Evolutionary conservation across 2,888 invertebrate genomes (phyloP).

Genomic region (Portevinia maculata): DNA sequence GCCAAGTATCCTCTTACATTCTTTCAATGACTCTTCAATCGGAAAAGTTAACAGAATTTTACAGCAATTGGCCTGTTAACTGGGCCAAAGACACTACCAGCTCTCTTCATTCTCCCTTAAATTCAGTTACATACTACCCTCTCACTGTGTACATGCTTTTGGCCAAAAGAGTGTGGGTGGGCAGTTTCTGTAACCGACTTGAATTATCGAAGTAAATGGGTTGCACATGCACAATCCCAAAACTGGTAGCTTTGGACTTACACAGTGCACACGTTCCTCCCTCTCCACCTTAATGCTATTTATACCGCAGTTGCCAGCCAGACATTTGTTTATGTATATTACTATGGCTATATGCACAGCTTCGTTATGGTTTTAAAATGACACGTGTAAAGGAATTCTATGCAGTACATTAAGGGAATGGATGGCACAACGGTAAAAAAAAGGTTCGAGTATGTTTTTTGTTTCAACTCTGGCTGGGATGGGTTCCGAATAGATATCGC

Average conservation of each 20-base stretch:
- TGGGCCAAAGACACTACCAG: constrained; percentile 27
- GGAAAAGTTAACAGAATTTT: constrained; percentile 65
- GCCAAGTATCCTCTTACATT: constrained; percentile 7
- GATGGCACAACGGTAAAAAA: constrained; percentile 52
- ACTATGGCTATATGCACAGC: constrained; percentile 38
- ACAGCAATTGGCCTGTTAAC: constrained; percentile 65
- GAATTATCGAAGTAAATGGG: constrained; percentile 64
- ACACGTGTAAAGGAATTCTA: constrained; percentile 73
- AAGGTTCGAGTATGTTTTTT: constrained; percentile 35
- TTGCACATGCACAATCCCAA: constrained; percentile 44
- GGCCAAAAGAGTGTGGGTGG: not conserved
- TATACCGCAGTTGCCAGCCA: constrained; percentile 65
- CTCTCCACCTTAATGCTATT: constrained; percentile 25
- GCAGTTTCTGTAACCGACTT: constrained; percentile 42
- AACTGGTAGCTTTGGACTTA: constrained; percentile 23
- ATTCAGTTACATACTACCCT: constrained; percentile 22
- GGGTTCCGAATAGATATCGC: constrained; percentile 38
- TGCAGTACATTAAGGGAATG: constrained; percentile 73
- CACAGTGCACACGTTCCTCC: constrained; percentile 22
- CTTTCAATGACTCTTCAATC: not conserved
- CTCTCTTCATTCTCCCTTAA: constrained; percentile 61
- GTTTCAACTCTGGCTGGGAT: constrained; percentile 18
- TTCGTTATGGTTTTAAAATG: constrained; percentile 35
- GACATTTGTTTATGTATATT: constrained; percentile 49
- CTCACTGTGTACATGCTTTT: constrained; percentile 5